Conservation (phyloP, 2,113 vertebrate species). For the Ageneiosus marmoratus region DNA sequence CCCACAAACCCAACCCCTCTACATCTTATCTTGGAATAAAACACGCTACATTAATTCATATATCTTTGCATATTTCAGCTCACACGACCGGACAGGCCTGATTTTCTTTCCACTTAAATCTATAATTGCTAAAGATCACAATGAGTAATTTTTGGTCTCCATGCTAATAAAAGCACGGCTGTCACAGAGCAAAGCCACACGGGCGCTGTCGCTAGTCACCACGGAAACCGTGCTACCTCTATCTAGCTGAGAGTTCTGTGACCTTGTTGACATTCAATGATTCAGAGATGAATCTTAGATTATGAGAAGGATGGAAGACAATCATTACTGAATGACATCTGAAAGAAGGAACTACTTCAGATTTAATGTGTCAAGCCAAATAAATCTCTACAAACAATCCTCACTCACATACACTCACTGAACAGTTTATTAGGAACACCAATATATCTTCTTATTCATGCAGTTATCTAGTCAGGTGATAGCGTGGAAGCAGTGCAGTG, state of each 20-base stretch:
- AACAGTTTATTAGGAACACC: too few relatives aligned
- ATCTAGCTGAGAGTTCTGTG: neutral
- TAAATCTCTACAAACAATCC: neutral
- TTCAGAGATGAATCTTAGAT: neutral
- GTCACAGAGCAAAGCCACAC: constrained; percentile 8
- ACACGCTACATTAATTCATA: neutral
- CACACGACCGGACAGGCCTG: neutral
- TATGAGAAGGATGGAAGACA: neutral
- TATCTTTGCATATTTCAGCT: neutral
- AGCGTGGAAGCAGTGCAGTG: too few relatives aligned
- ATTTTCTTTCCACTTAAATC: constrained; percentile 49
- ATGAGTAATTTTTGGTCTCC: constrained; percentile 42
- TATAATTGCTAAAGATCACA: constrained; percentile 53
- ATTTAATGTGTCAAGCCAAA: neutral
- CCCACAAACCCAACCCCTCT: neutral
- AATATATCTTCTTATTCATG: too few relatives aligned
- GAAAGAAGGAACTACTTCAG: neutral
- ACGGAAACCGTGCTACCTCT: constrained; percentile 5
- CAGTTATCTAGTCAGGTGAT: too few relatives aligned
- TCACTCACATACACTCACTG: too few relatives aligned
- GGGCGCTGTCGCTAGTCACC: neutral
- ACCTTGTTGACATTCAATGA: neutral
- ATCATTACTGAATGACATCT: neutral
- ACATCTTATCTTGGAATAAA: neutral
- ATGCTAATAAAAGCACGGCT: constrained; percentile 53